Percentiles rank a stretch among this genome's conserved stretches.
phyloP scores from a whole-genome alignment of 2,113 vertebrate genomes.

The Cyanoderma ruficeps region DNA sequence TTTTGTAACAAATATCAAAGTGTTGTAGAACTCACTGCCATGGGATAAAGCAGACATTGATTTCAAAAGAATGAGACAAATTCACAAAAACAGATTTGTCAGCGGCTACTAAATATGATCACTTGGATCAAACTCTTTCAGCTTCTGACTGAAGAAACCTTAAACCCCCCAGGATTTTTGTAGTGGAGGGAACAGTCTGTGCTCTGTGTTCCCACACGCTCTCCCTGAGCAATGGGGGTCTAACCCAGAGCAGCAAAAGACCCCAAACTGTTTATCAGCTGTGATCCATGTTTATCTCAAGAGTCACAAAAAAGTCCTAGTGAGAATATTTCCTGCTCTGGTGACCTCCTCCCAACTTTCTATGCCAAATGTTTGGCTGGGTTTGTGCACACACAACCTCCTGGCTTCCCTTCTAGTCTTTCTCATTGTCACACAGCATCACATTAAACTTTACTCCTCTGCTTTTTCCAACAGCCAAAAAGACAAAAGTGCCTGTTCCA shows the following conservation, averaged over 20 bases:
- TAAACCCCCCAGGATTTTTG: neutral
- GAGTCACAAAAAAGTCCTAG: neutral
- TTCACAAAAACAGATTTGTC: neutral
- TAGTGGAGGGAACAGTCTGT: neutral
- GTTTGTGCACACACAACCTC: neutral
- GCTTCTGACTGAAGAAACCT: neutral
- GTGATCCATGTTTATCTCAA: neutral
- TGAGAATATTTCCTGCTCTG: neutral
- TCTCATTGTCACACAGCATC: neutral
- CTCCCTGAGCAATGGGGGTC: neutral
- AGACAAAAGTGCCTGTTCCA: neutral
- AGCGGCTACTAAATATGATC: neutral
- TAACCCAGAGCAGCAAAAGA: neutral
- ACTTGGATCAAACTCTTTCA: neutral
- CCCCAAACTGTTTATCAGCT: neutral
- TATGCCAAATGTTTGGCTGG: neutral
- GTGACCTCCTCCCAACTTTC: neutral
- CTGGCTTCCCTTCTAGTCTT: neutral
- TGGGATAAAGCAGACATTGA: neutral
- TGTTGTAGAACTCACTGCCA: neutral
- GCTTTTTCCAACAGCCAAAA: neutral
- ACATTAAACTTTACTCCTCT: neutral
- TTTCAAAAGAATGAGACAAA: neutral
- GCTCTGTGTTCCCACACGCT: rapidly evolving
- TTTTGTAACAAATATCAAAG: neutral